Conservation (phyloP, 2,113 vertebrate genomes). For the Raphicerus campestris region DNA sequence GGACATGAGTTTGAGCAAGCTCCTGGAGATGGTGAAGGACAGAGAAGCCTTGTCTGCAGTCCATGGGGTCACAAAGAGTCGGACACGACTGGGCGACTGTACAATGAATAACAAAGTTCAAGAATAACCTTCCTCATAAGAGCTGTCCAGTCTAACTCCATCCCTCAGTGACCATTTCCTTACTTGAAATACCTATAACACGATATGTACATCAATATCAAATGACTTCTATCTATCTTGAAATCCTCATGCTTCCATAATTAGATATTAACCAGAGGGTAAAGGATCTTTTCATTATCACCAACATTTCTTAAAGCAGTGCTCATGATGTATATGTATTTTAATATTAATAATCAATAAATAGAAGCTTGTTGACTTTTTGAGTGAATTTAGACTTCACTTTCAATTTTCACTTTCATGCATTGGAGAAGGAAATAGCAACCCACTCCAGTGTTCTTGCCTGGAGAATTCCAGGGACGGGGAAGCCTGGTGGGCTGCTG, state of each 20-base stretch:
- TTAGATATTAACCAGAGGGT: neutral
- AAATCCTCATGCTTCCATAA: neutral
- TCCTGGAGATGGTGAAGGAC: neutral
- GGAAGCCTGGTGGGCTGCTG: no score
- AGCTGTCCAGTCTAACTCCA: neutral
- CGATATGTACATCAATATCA: neutral
- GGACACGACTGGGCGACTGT: rapidly evolving
- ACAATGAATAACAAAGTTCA: neutral
- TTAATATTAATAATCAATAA: neutral
- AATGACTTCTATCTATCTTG: neutral
- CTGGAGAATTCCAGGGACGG: no score
- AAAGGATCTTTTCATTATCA: neutral
- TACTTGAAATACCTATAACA: neutral
- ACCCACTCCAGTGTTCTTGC: no score
- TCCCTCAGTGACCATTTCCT: neutral
- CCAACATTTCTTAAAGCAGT: neutral
- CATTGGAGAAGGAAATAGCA: no score
- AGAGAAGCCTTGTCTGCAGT: neutral
- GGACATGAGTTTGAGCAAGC: neutral
- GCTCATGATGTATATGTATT: neutral
- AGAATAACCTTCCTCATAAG: neutral
- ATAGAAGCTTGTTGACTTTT: neutral
- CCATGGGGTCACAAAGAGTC: neutral
- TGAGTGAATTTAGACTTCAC: neutral
- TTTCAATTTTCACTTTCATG: no score